Base-by-base conservation (phyloP, 1,140 invertebrate species). In the Drosophila fuyamai region DNA sequence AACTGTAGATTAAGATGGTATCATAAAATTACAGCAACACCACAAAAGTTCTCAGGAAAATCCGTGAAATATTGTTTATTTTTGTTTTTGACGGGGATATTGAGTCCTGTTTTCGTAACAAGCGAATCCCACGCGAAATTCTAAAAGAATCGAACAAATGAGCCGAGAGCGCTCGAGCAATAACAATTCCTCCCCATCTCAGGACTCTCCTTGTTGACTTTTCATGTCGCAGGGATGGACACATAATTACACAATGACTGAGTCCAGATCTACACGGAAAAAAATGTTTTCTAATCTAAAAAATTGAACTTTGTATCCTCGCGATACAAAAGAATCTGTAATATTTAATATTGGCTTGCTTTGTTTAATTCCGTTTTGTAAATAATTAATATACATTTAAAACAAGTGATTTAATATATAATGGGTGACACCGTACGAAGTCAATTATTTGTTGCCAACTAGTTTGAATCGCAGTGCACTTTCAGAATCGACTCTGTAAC, bases 231-330 rank as follows among this genome's bases (percentile, higher is more conserved):
- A 58, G 66, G 60, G 36, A 65, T 53, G 63, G 41, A 50, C 63
- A 50, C 77, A 81, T 85, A 82, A 82, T 86, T 86, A 71, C 79
- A 79, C 83, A 86, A 86, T 86, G 67, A 79, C 76, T 76, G 75
- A 61, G 62, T 54, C 67, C 40, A 43, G 41, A 36, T 1, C 14
- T 12, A 18, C 47, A 68, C 18, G 5, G 29, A 65, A 29, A 57
- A n/a, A 58, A 58, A 40, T 32, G 6, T 32, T 32, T 32, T 8
- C 23, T 23, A 23, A 23, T 23, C 23, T 23, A 23, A n/a, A n/a
- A n/a, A n/a, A n/a, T n/a, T n/a, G n/a, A n/a, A n/a, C n/a, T n/a
- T n/a, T n/a, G n/a, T n/a, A n/a, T n/a, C n/a, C n/a, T n/a, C n/a
- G n/a, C n/a, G n/a, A n/a, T n/a, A n/a, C n/a, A n/a, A n/a, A n/a